Evolutionary conservation across 2,797 vertebrate species (phyloP).

Genomic region (Acanthornis magna): DNA sequence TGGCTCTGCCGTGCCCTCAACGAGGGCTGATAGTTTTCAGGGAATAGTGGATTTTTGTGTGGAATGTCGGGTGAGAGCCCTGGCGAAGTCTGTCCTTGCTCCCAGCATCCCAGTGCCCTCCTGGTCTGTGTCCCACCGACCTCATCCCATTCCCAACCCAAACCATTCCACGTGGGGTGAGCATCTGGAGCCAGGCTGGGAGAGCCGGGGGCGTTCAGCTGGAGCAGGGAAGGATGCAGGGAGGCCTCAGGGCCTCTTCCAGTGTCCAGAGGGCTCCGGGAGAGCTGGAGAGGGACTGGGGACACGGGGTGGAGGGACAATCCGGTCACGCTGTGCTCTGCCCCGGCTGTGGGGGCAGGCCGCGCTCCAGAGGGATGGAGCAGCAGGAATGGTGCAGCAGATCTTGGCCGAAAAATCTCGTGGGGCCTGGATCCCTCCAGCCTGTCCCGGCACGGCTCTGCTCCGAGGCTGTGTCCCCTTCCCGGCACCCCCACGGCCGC

Average conservation of each 20-base stretch:
- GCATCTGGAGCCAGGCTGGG: not conserved
- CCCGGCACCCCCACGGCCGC: not conserved
- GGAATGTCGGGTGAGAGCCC: too few relatives aligned
- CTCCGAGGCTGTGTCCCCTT: not conserved
- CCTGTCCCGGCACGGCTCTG: not conserved
- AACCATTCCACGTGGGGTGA: not conserved
- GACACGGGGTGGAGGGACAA: not conserved
- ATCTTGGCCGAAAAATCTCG: not conserved
- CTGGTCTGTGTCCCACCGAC: not conserved
- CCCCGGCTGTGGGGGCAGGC: not conserved
- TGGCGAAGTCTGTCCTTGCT: not conserved
- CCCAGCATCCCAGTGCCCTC: not conserved
- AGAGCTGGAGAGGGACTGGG: not conserved
- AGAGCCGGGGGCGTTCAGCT: accelerated
- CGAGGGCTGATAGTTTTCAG: not conserved
- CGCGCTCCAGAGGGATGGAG: not conserved
- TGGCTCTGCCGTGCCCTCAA: not conserved
- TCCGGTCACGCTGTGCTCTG: accelerated
- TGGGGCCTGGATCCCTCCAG: not conserved
- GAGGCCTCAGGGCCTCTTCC: not conserved
- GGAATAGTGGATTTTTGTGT: accelerated
- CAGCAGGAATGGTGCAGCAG: not conserved
- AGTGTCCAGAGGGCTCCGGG: not conserved
- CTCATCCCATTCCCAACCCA: accelerated
- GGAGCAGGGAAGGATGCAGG: not conserved